Evolutionary conservation across 2,888 invertebrate genomes (phyloP).

Genomic region (Drosophila lacicola): DNA sequence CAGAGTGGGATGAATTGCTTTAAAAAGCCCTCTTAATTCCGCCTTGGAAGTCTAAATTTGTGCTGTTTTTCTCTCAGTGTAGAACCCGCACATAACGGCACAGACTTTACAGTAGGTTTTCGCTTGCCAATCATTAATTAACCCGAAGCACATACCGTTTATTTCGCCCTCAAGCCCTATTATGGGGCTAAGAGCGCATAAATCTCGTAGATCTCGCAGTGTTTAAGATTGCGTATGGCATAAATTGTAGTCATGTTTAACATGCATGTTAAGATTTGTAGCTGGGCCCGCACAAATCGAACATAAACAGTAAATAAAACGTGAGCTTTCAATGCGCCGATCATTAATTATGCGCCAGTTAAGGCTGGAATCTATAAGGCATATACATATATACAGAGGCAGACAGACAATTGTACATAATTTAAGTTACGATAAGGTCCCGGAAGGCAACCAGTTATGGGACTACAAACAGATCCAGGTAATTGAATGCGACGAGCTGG

Average conservation of each 20-base stretch:
- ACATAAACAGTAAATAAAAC: slow-evolving; percentile 73
- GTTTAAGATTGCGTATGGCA: slow-evolving; percentile 54
- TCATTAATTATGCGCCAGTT: slow-evolving; percentile 75
- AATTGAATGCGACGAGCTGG: slow-evolving; percentile 47
- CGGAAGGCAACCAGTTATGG: slow-evolving; percentile 55
- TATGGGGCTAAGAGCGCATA: slow-evolving; percentile 34
- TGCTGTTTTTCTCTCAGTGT: slow-evolving; percentile 12
- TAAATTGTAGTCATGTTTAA: slow-evolving; percentile 74
- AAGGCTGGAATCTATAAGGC: slow-evolving; percentile 24
- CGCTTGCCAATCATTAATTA: slow-evolving; percentile 4
- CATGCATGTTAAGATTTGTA: slow-evolving; percentile 31
- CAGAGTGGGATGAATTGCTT: no score
- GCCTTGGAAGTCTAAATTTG: not conserved
- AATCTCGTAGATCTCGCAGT: slow-evolving; percentile 46
- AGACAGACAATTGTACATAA: slow-evolving; percentile 21
- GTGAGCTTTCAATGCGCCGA: slow-evolving; percentile 63
- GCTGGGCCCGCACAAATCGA: slow-evolving; percentile 43
- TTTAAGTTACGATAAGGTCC: slow-evolving; percentile 18
- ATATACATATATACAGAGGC: slow-evolving; percentile 1
- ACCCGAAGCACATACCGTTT: not conserved
- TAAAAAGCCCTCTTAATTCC: no score
- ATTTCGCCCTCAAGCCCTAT: slow-evolving; percentile 1
- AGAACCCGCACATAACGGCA: slow-evolving; percentile 12
- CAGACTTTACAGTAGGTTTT: slow-evolving; percentile 1
- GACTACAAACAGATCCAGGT: slow-evolving; percentile 20